Conservation (phyloP, 2,888 invertebrate species). For the Ochlodes sylvanus region DNA sequence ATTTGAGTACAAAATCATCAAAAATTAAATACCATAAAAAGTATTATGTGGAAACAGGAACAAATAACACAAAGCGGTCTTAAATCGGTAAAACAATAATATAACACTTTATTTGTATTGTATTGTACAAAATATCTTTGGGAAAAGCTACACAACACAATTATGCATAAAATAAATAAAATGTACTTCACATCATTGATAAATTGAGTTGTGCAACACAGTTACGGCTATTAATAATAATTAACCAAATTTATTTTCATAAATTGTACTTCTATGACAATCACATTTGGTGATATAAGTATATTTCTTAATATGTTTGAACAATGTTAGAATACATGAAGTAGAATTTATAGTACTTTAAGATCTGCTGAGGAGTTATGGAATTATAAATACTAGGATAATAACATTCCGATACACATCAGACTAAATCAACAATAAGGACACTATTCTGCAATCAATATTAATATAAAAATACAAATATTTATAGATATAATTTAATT, state of each 20-base stretch:
- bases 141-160: neutral
- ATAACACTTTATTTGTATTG: too few relatives aligned
- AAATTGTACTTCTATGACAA: constrained; percentile 6
- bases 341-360: neutral
- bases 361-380: neutral
- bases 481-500: neutral
- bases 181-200: too few relatives aligned
- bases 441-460: neutral
- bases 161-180: too few relatives aligned
- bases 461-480: constrained; percentile 15
- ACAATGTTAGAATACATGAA: neutral
- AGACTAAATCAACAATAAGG: neutral
- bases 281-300: neutral
- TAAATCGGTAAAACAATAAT: too few relatives aligned
- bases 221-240: neutral
- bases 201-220: neutral
- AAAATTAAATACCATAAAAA: neutral
- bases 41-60: too few relatives aligned
- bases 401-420: neutral
- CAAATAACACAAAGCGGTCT: too few relatives aligned
- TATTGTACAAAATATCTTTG: neutral
- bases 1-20: neutral
- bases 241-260: neutral
- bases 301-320: neutral
- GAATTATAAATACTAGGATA: neutral